Evolutionary conservation across 2,888 invertebrate species (phyloP), one percentile per base, ranked within the genome.

Genomic region (Plusia festucae): DNA sequence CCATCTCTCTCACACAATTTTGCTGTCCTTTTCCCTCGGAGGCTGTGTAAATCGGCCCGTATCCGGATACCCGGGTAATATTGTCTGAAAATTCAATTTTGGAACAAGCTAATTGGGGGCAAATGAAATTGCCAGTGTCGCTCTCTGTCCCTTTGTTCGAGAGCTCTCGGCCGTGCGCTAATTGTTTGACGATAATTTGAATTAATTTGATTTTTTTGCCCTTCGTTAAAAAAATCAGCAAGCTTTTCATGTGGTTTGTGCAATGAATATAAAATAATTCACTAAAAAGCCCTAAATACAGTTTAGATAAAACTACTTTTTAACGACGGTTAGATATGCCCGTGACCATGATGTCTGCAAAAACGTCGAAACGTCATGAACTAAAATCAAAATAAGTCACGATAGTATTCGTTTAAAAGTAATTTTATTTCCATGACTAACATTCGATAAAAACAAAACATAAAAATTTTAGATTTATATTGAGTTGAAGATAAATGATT

Each of bases 11-110:
- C 79, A 79, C 76, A 67, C 53, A 0, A 11, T 54, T 55, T 62
- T 68, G n/a, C 78, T 78, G 80, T 89, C 90, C 69, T 85, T 85
- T 68, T 86, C 84, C 8, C 70, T 22, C 83, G 85, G 92, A 91
- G 89, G 90, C 91, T 92, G 91, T 80, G 77, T 73, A 82, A 80
- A 87, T 75, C 90, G 94, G 90, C 95, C 95, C 95, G 93, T 93
- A 92, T 88, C 92, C 90, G 95, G 94, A 95, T 95, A 89, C 84
- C 88, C 85, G 85, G 86, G 87, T 90, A 90, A 93, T 91, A 91
- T 91, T 90, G 91, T 89, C 89, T 87, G 88, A 90, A 92, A 93
- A 94, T 92, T 93, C 91, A 93, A 93, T 94, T 94, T 91, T 87
- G 79, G 76, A 88, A 88, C 90, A 82, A 80, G 86, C 90, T 94